Evolutionary conservation across 2,888 invertebrate genomes (phyloP), one percentile per base, ranked within the genome.

Genomic region (Ennomos fuscantarius): DNA sequence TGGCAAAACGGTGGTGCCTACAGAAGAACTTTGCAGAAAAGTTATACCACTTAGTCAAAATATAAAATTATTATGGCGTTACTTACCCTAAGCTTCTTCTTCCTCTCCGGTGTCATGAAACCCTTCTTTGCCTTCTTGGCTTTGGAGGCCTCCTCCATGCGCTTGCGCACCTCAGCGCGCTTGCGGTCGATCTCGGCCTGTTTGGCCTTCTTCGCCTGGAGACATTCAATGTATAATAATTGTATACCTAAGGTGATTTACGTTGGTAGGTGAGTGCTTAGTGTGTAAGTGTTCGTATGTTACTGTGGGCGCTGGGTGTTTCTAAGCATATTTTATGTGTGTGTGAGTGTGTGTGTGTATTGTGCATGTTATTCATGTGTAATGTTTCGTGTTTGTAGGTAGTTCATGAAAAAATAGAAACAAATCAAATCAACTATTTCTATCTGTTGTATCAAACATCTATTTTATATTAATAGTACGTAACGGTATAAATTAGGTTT

Each of bases 41-140:
- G n/a, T n/a, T n/a, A n/a, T n/a, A n/a, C n/a, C n/a, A n/a, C n/a
- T n/a, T n/a, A n/a, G n/a, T n/a, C n/a, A 2, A 3, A 24, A 24
- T 24, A 42, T 40, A 40, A n/a, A 31, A 24, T 8, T 49, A n/a
- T 9, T 36, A 50, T 37, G 37, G 24, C 9, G 34, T 36, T 60
- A 94, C 96, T 94, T 86, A 99, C 99, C 95, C 99, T 96, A 86
- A 99, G 97, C 93, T 99, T 99, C 97, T 99, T 99, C 97, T 99
- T 99, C 94, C 99, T 98, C 93, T 99, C 99, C 66, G 99, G 99
- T 84, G 99, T 99, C 98, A 99, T 99, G 96, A 99, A 99, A 95
- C 99, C 99, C 94, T 99, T 99, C 96, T 99, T 99, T 89, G 98
- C 98, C 94, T 98, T 99, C 94, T 99, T 99, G 88, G 97, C 98